Evolutionary conservation across 2,888 invertebrate species (phyloP), one percentile per base, ranked within the genome.

Genomic region (Thymelicus acteon): DNA sequence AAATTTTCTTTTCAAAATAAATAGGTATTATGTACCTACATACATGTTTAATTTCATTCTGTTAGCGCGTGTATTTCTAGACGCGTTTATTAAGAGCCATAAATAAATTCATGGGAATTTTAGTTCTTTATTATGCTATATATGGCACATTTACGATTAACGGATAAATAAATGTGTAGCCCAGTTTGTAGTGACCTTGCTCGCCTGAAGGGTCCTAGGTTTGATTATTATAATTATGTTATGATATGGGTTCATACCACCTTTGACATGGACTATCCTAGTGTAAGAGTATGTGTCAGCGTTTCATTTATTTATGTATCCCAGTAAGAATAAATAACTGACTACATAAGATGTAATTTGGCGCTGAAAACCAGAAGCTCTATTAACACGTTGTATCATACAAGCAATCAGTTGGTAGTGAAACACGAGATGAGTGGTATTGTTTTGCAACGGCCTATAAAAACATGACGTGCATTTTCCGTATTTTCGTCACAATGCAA

Each of bases 381-480:
- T 47, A 58, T 31, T 5, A 66, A 57, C 57, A 40, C 54, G 44
- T 31, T 13, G 19, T 24, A 15, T 39, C 54, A 65, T 40, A 44
- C 54, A 66, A 31, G 47, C 65, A 66, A 66, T 58, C 65, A 66
- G 65, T 65, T 54, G 65, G 61, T 54, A 63, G 63, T 52, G 63
- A 52, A 65, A 66, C 58, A 58, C 47, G 65, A 58, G 58, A 66
- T 58, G 65, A 66, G 65, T 66, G 65, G 65, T 66, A 66, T 66
- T 66, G 65, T 66, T 58, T 66, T 58, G 65, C 65, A 66, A 58
- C 44, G 58, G 65, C 65, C 65, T 57, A 58, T 66, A 66, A 66
- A 48, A 66, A 66, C 54, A 66, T 47, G 65, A 54, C 64, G 54
- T 58, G 47, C 65, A 66, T 66, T 66, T 66, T 58, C 31, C 60